A percentile compares a stretch with the other conserved stretches of the same genome.
Evolutionary conservation across 2,113 vertebrate species (phyloP).

Genomic region (Microtus pennsylvanicus): DNA sequence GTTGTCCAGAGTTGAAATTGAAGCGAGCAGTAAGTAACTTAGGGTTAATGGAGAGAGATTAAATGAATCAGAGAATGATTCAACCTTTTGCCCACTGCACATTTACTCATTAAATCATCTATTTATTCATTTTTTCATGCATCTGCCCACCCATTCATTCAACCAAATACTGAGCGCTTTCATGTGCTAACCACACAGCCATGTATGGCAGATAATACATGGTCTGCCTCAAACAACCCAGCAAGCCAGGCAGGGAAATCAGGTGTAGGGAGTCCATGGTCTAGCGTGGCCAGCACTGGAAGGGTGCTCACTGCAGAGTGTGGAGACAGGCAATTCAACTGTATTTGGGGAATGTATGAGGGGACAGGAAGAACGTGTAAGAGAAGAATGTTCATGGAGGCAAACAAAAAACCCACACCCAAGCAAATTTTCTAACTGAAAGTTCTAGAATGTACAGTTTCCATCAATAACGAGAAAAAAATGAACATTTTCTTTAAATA

Average conservation of each 20-base stretch:
- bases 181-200: not conserved
- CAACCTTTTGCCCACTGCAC: not conserved
- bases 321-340: not conserved
- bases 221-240: not conserved
- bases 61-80: constrained; percentile 34
- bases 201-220: not conserved
- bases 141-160: not conserved
- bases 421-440: constrained; percentile 23
- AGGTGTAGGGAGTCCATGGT: not conserved
- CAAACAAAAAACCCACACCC: constrained; percentile 21
- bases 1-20: not conserved
- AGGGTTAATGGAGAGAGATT: constrained; percentile 14
- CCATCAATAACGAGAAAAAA: not conserved
- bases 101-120: constrained; percentile 10
- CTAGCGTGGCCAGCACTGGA: not conserved
- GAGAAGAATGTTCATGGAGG: not conserved
- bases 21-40: constrained; percentile 21
- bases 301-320: too few relatives aligned
- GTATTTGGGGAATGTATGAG: not conserved
- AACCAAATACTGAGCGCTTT: not conserved
- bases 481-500: not conserved
- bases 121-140: constrained; percentile 7
- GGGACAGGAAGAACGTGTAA: not conserved
- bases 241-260: not conserved
- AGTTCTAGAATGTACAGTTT: not conserved